These are phyloP conservation scores for Pteropus alecto DNA, from an alignment of 2,113 vertebrate genomes.

Conservation along the genomic window DNA sequence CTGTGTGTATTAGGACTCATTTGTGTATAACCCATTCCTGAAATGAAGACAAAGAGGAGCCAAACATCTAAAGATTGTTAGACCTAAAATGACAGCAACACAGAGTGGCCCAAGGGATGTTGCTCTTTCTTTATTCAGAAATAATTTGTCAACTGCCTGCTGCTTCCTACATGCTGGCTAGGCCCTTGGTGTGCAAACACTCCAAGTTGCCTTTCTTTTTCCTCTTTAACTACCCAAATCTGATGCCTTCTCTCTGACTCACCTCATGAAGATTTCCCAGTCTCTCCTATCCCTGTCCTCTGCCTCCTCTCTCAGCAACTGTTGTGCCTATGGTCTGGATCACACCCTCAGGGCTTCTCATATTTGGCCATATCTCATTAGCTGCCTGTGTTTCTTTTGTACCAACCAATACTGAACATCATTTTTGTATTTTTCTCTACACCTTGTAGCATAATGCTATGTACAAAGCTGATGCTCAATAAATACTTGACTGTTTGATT, in stretches of 20 bases:
- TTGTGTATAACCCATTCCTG: neutral
- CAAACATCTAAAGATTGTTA: neutral
- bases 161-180: neutral
- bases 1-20: neutral
- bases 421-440: neutral
- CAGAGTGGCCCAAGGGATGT: too few species aligned
- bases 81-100: neutral
- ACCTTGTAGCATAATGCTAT: neutral
- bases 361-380: neutral
- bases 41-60: neutral
- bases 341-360: neutral
- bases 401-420: neutral
- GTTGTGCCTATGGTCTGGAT: too few species aligned
- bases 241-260: neutral
- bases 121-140: neutral
- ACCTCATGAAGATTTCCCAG: neutral
- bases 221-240: neutral
- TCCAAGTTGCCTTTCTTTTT: neutral
- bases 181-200: neutral
- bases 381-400: neutral
- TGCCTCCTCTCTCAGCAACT: neutral
- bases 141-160: neutral
- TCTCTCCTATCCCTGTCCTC: rapidly evolving
- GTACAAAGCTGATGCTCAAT: neutral
- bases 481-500: neutral